phyloP scores from a whole-genome alignment of 2,888 invertebrate species.

The Mystacides longicornis region DNA sequence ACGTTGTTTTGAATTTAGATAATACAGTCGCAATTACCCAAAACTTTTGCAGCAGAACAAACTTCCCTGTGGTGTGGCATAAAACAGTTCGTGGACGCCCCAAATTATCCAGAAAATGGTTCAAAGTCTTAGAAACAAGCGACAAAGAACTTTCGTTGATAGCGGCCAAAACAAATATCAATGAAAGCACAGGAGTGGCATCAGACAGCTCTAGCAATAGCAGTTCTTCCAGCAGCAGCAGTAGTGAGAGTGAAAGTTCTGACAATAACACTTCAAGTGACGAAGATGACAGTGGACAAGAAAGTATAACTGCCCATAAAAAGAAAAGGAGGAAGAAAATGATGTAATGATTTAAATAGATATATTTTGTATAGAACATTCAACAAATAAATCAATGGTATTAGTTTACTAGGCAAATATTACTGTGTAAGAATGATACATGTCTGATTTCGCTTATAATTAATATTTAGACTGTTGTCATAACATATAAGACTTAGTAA shows the following conservation, averaged over 20 bases:
- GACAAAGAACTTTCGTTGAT: conserved; percentile 71
- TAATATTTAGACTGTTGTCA: no score
- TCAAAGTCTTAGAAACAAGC: conserved; percentile 59
- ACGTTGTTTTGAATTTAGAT: conserved; percentile 95
- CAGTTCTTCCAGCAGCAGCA: conserved; percentile 68
- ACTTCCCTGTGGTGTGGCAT: conserved; percentile 97
- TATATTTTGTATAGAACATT: no score
- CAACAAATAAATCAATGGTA: no score
- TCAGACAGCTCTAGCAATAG: conserved; percentile 90
- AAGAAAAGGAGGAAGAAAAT: conserved; percentile 62
- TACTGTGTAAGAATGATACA: no score
- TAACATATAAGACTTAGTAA: conserved; percentile 3
- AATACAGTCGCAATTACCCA: conserved; percentile 97
- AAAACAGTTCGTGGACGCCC: conserved; percentile 94
- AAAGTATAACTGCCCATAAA: conserved; percentile 81
- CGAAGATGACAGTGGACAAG: conserved; percentile 76
- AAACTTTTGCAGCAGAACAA: conserved; percentile 92
- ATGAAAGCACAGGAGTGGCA: conserved; percentile 80
- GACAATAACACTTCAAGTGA: conserved; percentile 48
- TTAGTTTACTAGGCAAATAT: no score
- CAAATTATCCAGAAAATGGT: conserved; percentile 91
- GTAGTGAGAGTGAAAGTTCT: conserved; percentile 56
- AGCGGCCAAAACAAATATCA: conserved; percentile 79
- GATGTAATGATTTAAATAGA: conserved; percentile 28
- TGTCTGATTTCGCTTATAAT: no score